A percentile compares a stretch with the other conserved stretches of the same genome.
Conservation (phyloP, 2,797 vertebrate genomes). For the Luscinia megarhynchos region DNA sequence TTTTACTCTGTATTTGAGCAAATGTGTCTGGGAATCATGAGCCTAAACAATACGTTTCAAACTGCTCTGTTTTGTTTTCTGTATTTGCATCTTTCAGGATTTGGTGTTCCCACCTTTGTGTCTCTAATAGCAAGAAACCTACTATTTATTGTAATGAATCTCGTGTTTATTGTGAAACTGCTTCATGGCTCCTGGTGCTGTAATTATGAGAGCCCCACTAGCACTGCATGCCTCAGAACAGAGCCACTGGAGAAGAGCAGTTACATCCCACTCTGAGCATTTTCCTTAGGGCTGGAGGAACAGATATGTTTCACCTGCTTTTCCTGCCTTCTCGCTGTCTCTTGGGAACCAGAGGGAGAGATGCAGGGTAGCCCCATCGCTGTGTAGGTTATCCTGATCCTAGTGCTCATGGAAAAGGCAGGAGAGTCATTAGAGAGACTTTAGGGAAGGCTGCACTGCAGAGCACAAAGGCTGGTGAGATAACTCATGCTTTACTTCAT, state of each 20-base stretch:
- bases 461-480: neutral
- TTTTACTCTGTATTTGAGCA: neutral
- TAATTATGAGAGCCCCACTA: neutral
- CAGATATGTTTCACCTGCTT: neutral
- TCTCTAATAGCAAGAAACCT: neutral
- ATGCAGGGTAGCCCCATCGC: accelerated
- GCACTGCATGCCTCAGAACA: neutral
- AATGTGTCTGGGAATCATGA: neutral
- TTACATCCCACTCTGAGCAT: neutral
- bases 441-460: neutral
- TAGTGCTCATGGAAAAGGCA: neutral
- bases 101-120: neutral
- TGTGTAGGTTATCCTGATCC: neutral
- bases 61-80: neutral
- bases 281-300: neutral
- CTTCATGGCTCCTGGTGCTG: neutral
- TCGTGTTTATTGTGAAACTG: neutral
- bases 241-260: neutral
- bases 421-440: neutral
- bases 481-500: neutral
- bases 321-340: neutral
- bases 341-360: neutral
- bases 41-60: neutral
- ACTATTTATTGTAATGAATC: neutral
- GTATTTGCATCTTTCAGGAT: neutral